Evolutionary conservation across 2,888 invertebrate species (phyloP).

Genomic region (Dione vanillae): DNA sequence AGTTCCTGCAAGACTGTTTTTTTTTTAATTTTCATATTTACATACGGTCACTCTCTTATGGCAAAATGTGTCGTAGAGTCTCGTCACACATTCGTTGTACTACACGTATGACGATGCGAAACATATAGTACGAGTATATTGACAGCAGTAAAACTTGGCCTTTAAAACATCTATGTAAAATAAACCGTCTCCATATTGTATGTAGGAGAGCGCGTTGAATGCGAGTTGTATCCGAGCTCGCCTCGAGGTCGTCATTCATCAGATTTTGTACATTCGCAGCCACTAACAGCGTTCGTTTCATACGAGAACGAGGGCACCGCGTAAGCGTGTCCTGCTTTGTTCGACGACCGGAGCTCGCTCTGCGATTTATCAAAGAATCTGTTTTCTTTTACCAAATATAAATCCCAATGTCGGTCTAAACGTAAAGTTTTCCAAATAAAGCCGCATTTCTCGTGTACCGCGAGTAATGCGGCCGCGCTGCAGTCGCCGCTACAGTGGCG

Average conservation of each 20-base stretch:
- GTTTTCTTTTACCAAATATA: slow-evolving; percentile 25
- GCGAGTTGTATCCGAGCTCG: neutral
- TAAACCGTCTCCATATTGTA: slow-evolving; percentile 17
- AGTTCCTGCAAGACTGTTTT: too few relatives aligned
- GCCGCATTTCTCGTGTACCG: neutral
- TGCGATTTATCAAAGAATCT: slow-evolving; percentile 24
- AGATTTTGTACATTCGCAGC: slow-evolving; percentile 32
- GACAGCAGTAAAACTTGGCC: slow-evolving; percentile 1
- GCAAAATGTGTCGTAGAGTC: too few relatives aligned
- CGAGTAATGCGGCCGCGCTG: neutral
- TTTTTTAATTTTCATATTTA: too few relatives aligned
- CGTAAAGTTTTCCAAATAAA: slow-evolving; percentile 1
- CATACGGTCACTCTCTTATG: too few relatives aligned
- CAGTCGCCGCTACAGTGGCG: neutral
- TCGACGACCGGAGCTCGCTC: slow-evolving; percentile 21
- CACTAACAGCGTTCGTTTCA: slow-evolving; percentile 29
- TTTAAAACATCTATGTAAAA: slow-evolving; percentile 15
- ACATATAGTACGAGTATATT: too few relatives aligned
- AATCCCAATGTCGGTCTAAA: neutral
- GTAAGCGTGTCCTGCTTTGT: slow-evolving; percentile 18
- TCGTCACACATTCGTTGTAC: too few relatives aligned
- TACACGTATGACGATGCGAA: too few relatives aligned
- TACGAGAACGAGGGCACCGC: slow-evolving; percentile 27
- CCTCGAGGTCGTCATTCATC: slow-evolving; percentile 29
- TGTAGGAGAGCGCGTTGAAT: slow-evolving; percentile 7